phyloP scores from a whole-genome alignment of 2,797 vertebrate species.

The Discoglossus pictus region DNA sequence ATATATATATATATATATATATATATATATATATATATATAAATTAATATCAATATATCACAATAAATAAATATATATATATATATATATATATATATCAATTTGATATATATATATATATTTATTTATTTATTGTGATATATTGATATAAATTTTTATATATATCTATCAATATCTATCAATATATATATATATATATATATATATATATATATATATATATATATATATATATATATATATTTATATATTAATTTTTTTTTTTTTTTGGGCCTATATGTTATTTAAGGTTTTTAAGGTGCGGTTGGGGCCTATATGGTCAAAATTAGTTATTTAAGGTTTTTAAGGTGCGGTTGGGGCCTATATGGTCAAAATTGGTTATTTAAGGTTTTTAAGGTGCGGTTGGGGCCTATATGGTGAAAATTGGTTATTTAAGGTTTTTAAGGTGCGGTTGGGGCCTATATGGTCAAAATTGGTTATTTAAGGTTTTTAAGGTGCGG shows the following conservation, averaged over 20 bases:
- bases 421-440: too few species aligned
- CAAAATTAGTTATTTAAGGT: too few species aligned
- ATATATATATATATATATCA: background rate
- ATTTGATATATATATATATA: slow-evolving; percentile 1
- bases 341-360: too few species aligned
- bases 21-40: background rate
- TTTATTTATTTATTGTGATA: background rate
- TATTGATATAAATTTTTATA: background rate
- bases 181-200: background rate
- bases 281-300: too few species aligned
- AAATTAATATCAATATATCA: background rate
- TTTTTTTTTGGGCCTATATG: too few species aligned
- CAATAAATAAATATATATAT: background rate
- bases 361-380: too few species aligned
- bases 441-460: too few species aligned
- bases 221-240: background rate
- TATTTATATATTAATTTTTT: background rate
- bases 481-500: too few species aligned
- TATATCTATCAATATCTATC: background rate
- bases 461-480: too few species aligned
- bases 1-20: slow-evolving; percentile 3
- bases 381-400: too few species aligned
- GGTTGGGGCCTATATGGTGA: too few species aligned
- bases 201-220: background rate
- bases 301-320: too few species aligned